Evolutionary conservation across 2,797 vertebrate species (phyloP), one percentile per base, ranked within the genome.

Genomic region (Linurgus olivaceus): DNA sequence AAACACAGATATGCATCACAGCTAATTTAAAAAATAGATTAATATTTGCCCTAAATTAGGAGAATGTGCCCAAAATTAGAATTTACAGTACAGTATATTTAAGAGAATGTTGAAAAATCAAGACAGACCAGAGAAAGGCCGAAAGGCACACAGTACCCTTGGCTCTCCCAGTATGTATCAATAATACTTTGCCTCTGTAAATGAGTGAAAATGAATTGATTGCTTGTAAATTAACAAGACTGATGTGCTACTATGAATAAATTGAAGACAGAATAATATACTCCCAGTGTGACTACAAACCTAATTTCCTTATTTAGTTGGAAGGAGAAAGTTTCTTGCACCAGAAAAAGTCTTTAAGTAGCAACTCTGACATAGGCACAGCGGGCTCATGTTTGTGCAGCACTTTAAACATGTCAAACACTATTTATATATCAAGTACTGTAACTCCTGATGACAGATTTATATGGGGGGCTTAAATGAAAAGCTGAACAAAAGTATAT

Each of bases 221-320:
- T 88, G 77, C 86, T 89, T 63, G 81, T 82, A 93, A 92, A 93
- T 93, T 92, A 95, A 66, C 33, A 79, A 66, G 76, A 55, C 29
- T 73, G 47, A 91, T 82, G 86, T 85, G 51, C 55, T 89, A 54
- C 77, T 85, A 63, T 35, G 71, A 92, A 81, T 89, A 95, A 94
- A 91, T 0, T 54, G 77, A 79, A 85, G 74, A 18, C 52, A 63
- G 52, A 88, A 67, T 52, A 86, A 90, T 45, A 40, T 26, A 67
- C 13, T 95, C 96, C 93, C 95, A 80, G 61, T 33, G 93, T 52
- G 85, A 90, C 75, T 80, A 67, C 57, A 85, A 94, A 88, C 87
- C 85, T 88, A 18, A 91, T 94, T 96, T 94, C 85, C 81, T 57
- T 79, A 68, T 90, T 96, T 91, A 94, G 87, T 26, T 80, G 61